Base-by-base conservation (phyloP, 1,140 invertebrate genomes). In the Thaumatotibia leucotreta region DNA sequence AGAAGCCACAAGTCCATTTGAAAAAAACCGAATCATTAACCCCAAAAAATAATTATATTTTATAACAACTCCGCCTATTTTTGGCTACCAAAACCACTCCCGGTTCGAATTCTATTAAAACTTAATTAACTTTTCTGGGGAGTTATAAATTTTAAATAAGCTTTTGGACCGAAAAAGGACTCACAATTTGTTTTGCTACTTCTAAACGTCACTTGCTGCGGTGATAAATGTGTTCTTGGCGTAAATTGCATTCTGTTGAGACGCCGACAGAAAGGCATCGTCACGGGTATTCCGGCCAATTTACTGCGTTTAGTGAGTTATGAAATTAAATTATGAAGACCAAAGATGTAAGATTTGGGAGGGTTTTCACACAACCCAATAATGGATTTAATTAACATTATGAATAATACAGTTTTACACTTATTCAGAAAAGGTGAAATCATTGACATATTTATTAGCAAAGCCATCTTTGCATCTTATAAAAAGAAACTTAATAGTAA, bases 41-140 rank as follows among this genome's bases (percentile, higher is more conserved):
- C 71, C 69, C 73, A 63, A 82, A 82, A 88, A 87, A 82, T 89
- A 86, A 87, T 90, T 87, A 88, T 82, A 85, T 87, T 88, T 91
- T 84, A 88, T 84, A 88, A 85, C 78, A 77, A 73, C 86, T 69
- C 86, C 88, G 86, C 88, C 88, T 89, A 89, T 91, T 91, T 91
- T 89, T 88, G 82, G 88, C 88, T 91, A 91, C 88, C 85, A 88
- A 75, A 80, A 77, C 77, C 84, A 89, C 88, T 86, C 84, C 85
- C 70, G 85, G 87, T 82, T 88, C 68, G 77, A 78, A 83, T 91
- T 91, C 88, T 86, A 91, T 91, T 89, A 91, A 91, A 88, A 88
- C 88, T 91, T 89, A 91, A 91, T 91, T 91, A 91, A 91, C 83
- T 89, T 89, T 89, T 88, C 70, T 80, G 64, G 63, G 72, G 67